Conservation (phyloP, 2,113 vertebrate genomes). For the Pomatorhinus ruficollis region DNA sequence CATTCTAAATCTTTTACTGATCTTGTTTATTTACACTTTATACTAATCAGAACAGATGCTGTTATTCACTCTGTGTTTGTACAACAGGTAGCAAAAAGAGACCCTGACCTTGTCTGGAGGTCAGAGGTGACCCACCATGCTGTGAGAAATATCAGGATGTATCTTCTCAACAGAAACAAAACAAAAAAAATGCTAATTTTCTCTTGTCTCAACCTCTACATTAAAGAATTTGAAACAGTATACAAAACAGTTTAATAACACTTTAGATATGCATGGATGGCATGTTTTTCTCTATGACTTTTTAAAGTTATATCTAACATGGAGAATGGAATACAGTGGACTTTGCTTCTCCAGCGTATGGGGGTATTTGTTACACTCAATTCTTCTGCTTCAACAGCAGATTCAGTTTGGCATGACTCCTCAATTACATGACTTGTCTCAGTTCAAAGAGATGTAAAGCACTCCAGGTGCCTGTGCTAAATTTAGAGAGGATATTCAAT, state of each 20-base stretch:
- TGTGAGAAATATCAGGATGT: fast-evolving
- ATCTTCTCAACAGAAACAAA: not conserved
- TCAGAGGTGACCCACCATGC: not conserved
- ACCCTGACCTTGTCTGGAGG: not conserved
- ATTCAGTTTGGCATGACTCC: not conserved
- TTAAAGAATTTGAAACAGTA: not conserved
- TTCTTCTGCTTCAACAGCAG: not conserved
- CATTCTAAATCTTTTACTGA: not conserved
- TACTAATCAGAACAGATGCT: not conserved
- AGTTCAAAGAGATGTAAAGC: not conserved
- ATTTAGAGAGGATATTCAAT: not conserved
- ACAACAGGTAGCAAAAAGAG: not conserved
- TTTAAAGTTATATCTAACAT: not conserved
- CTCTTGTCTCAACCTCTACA: not conserved
- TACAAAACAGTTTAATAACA: not conserved
- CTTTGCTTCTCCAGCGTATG: not conserved
- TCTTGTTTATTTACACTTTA: not conserved
- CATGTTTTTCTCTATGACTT: not conserved
- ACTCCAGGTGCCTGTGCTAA: not conserved
- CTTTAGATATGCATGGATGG: not conserved
- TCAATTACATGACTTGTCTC: not conserved
- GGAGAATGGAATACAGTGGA: not conserved
- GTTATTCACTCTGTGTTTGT: not conserved
- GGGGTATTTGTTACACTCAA: not conserved
- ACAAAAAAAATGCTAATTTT: not conserved